Base-by-base conservation (phyloP, 2,797 vertebrate species). In the Crenichthys baileyi region DNA sequence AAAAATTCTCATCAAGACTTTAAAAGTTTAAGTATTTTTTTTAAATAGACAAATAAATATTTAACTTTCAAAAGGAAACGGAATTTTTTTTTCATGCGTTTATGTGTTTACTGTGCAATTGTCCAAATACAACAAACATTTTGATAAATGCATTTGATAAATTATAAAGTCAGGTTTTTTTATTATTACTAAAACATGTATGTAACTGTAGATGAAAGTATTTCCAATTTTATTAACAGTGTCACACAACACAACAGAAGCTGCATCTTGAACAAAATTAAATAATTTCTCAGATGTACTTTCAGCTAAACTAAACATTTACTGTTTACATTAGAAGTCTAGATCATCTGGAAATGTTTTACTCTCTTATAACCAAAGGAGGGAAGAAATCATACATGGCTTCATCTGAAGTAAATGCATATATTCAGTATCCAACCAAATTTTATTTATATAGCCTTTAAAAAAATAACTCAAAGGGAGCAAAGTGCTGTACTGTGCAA, bases 351-450 rank as follows among this genome's bases (percentile, higher is more conserved):
- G 61, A 75, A 26, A 58, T 87, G 83, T 11, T 83, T 89, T 90
- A 91, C 87, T 84, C 56, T 77, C 36, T 71, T 83, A 79, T 63
- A 77, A 77, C 91, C 92, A 91, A 90, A 29, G 78, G 89, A 85
- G 85, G 91, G 91, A 85, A 20, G 61, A 77, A 87, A 73, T 80
- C 7, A 86, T 78, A 75, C 86, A 90, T 39, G 44, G 56, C 77
- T 31, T 31, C 29, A 36, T 39, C 2, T 46, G 41, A 70, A n/a
- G 24, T 70, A 46, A 46, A 46, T 12, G 4, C 24, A 44, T 68
- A 7, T 68, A 36, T 67, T 67, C 63, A 36, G 15, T 15, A 63
- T 36, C 16, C 29, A 65, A 65, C 39, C 1, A 65, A 20, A 7
- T 31, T 36, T 36, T 36, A 36, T 36, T 36, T 36, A 36, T 36